phyloP scores from a whole-genome alignment of 2,888 invertebrate genomes.

The Ormyrus nitidulus region DNA sequence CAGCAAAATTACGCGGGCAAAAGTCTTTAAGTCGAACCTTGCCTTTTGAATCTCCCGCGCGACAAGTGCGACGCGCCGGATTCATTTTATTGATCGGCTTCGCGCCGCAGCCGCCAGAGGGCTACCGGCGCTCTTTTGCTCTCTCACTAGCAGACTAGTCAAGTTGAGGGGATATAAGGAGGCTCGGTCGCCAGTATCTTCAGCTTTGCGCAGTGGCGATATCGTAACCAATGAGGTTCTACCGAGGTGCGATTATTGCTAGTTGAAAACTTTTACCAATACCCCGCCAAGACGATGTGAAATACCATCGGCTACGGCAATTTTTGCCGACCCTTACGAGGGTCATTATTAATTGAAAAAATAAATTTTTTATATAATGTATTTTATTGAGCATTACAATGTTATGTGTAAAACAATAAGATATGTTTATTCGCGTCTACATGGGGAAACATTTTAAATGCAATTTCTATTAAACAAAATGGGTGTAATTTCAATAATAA shows the following conservation, averaged over 20 bases:
- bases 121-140: not conserved
- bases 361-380: not conserved
- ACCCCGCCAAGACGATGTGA: constrained; percentile 90
- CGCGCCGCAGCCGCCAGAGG: constrained; percentile 9
- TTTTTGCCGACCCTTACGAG: constrained; percentile 80
- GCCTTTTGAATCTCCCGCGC: not conserved
- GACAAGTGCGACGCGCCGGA: not conserved
- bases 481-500: too few species aligned
- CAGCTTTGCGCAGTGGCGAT: constrained; percentile 94
- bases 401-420: too few species aligned
- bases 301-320: constrained; percentile 88
- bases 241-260: constrained; percentile 93
- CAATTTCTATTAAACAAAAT: too few species aligned
- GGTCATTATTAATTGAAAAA: constrained; percentile 55
- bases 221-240: constrained; percentile 93
- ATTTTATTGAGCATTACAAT: too few species aligned
- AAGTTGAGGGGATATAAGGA: constrained; percentile 55
- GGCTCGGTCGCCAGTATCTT: constrained; percentile 53
- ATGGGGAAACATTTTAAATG: too few species aligned
- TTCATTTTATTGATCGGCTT: not conserved
- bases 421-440: too few species aligned
- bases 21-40: too few species aligned
- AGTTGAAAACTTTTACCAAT: constrained; percentile 96
- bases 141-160: not conserved
- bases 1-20: too few species aligned